Percentiles rank a stretch among this genome's conserved stretches.
These are phyloP conservation scores for cat (Felis catus) DNA, from an alignment of 2,113 vertebrate genomes.

Conservation along the genomic window DNA sequence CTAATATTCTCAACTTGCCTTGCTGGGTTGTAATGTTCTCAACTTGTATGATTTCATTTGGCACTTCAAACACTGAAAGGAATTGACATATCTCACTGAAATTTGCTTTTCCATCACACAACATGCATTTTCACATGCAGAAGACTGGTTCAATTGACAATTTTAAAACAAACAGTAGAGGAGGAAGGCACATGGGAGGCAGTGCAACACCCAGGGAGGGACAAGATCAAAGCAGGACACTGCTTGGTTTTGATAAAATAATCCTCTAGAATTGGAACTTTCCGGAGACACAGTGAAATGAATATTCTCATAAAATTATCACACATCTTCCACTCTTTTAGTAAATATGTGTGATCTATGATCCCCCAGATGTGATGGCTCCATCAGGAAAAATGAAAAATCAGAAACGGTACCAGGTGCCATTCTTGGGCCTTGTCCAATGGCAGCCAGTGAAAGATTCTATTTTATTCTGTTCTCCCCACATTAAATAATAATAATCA, in stretches of 20 bases:
- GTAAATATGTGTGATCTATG: neutral
- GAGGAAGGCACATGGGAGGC: neutral
- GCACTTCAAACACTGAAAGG: constrained; percentile 42
- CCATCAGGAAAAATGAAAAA: constrained; percentile 31
- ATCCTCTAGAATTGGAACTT: neutral
- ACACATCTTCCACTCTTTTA: neutral
- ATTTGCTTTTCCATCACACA: neutral
- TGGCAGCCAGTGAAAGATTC: constrained; percentile 17
- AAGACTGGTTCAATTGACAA: neutral
- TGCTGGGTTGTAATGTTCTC: neutral
- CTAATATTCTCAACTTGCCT: rapidly evolving
- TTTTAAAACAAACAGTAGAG: neutral
- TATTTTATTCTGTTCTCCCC: constrained; percentile 21
- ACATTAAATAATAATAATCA: constrained; percentile 39
- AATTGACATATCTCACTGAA: constrained; percentile 30
- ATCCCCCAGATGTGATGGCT: neutral
- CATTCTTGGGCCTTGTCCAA: constrained; percentile 55
- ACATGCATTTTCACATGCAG: neutral
- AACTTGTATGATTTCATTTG: rapidly evolving
- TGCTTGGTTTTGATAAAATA: neutral
- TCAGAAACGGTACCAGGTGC: constrained; percentile 60
- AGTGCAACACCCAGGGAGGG: neutral
- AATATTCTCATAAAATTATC: neutral
- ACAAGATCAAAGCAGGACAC: neutral
- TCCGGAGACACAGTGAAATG: neutral